A percentile compares a stretch with the other conserved stretches of the same genome.
phyloP scores from a whole-genome alignment of 2,113 vertebrate genomes.

The Pyxicephalus adspersus region DNA sequence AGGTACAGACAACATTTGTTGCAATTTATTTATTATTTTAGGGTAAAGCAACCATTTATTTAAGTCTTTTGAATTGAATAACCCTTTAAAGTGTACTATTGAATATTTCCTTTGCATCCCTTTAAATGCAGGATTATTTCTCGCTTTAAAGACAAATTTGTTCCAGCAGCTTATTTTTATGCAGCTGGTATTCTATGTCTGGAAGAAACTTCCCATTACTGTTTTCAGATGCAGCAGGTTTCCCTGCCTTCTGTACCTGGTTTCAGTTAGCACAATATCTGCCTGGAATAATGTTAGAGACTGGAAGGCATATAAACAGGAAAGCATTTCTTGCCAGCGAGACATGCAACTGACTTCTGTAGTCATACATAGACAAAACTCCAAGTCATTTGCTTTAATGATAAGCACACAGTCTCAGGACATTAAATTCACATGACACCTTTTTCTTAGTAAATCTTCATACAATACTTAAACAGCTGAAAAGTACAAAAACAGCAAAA shows the following conservation, averaged over 20 bases:
- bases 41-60: too few relatives aligned
- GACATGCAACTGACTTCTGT: conserved; percentile 26
- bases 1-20: too few relatives aligned
- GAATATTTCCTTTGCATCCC: too few relatives aligned
- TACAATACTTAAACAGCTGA: neutral
- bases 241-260: conserved; percentile 14
- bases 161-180: neutral
- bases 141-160: too few relatives aligned
- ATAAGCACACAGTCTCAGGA: conserved; percentile 6
- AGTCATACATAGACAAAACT: conserved; percentile 20
- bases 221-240: conserved; percentile 1
- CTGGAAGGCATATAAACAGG: conserved; percentile 37
- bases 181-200: neutral
- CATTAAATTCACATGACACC: neutral
- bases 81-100: too few relatives aligned
- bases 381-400: conserved; percentile 25
- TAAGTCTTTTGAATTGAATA: too few relatives aligned
- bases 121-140: too few relatives aligned
- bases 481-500: too few relatives aligned
- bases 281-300: conserved; percentile 43
- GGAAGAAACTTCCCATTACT: neutral
- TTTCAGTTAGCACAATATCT: conserved; percentile 49
- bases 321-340: conserved; percentile 38
- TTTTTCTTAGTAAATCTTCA: neutral
- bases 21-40: too few relatives aligned